These are phyloP conservation scores for Edolisoma coerulescens DNA, from an alignment of 2,113 vertebrate genomes.

Conservation along the genomic window DNA sequence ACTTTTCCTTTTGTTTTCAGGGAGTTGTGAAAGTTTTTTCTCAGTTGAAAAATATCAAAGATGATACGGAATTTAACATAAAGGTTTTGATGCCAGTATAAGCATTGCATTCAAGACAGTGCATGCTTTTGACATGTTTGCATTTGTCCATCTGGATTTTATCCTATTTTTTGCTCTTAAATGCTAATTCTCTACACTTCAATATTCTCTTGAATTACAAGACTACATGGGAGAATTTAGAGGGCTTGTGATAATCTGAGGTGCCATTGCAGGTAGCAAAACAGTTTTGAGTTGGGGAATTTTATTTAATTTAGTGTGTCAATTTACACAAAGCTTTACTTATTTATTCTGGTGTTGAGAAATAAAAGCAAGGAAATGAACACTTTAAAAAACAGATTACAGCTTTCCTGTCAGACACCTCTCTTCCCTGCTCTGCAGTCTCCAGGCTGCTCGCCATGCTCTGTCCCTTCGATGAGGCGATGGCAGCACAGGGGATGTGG, in stretches of 20 bases:
- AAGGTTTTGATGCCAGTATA: neutral
- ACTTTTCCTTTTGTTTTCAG: neutral
- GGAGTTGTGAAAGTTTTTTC: neutral
- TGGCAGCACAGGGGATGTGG: neutral
- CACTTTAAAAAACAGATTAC: neutral
- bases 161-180: neutral
- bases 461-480: fast-evolving
- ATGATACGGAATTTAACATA: neutral
- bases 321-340: neutral
- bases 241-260: neutral
- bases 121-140: neutral
- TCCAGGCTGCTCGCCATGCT: fast-evolving
- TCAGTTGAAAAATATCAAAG: neutral
- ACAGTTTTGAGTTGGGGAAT: neutral
- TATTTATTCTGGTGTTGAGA: neutral
- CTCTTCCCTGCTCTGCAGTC: neutral
- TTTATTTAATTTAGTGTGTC: neutral
- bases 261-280: neutral
- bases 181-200: neutral
- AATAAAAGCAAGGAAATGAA: neutral
- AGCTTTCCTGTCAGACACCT: neutral
- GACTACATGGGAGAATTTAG: neutral
- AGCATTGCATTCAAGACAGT: neutral
- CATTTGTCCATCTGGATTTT: neutral
- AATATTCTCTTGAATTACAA: neutral